Evolutionary conservation across 37 sponge, comb jelly and placozoan genomes (phyloP), one percentile per base, ranked within the genome.

Genomic region (Aplysina aerophoba): DNA sequence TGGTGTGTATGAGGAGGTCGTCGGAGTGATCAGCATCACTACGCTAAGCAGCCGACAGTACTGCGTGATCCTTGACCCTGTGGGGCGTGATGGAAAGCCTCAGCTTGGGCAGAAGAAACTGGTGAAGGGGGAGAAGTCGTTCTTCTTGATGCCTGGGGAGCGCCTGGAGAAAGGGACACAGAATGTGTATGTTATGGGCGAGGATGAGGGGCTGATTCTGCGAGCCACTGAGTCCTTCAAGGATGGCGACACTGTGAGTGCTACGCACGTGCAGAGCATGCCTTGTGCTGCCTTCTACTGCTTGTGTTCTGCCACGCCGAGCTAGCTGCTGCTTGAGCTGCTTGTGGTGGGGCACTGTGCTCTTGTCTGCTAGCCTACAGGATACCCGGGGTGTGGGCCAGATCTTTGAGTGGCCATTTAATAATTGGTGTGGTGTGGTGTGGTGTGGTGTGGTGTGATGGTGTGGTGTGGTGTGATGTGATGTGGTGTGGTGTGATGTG

Each of bases 71-170:
- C 84, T 97, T 61, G 99, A 99, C 77, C 99, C 99, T 0, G 90
- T 88, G 21, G 99, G 97, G 0, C 80, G 56, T 11, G 96, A 97
- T 57, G 97, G 99, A 19, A 99, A 99, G 87, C 98, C 98, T 24
- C 96, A 95, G 77, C 94, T 99, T 24, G 99, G 99, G 30, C 99
- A 99, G 94, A 93, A 88, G 86, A 99, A 95, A 73, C 93, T 99
- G 65, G 85, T 99, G 55, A 96, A 95, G 87, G 99, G 99, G 38
- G 99, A 99, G 89, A 97, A 89, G 88, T 97, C 97, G 2, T 99
- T 99, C 93, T 99, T 99, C 97, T 89, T 99, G 73, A 83, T 85
- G 85, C 99, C 99, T 0, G 96, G 97, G 20, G 99, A 99, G 91
- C 72, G 81, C 37, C 90, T 99, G 59, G 97, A 99, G 90, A 91